Conservation (phyloP, 2,888 invertebrate species). For the Melanophora roralis region DNA sequence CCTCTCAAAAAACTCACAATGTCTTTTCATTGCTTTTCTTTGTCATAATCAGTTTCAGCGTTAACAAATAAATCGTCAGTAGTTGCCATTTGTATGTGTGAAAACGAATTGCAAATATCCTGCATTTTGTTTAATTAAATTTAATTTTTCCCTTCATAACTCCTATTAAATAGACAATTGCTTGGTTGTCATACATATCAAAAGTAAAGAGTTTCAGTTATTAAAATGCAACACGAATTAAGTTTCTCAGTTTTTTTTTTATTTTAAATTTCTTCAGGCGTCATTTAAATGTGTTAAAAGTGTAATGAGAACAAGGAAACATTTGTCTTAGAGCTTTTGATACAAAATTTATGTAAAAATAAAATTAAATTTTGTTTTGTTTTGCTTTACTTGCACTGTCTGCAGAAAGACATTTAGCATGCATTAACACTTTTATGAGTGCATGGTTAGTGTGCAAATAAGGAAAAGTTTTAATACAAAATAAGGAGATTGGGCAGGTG, state of each 20-base stretch:
- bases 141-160: neutral
- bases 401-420: constrained; percentile 12
- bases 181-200: neutral
- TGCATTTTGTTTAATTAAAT: neutral
- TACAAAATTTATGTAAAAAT: constrained; percentile 1
- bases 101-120: constrained; percentile 2
- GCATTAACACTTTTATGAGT: neutral
- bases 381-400: neutral
- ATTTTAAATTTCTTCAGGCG: neutral
- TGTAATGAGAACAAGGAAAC: neutral
- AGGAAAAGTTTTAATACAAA: no score
- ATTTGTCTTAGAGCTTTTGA: neutral
- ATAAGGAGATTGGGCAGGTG: no score
- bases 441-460: neutral
- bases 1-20: constrained; percentile 29
- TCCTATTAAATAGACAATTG: constrained; percentile 11
- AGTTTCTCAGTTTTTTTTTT: neutral
- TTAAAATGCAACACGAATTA: neutral
- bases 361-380: neutral
- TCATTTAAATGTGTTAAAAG: constrained; percentile 24
- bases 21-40: constrained; percentile 35
- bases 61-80: neutral
- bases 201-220: neutral
- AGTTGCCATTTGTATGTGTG: neutral
- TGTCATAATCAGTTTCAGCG: constrained; percentile 5